Evolutionary conservation across 1,140 invertebrate genomes (phyloP), one percentile per base, ranked within the genome.

Genomic region (Macrobrachium nipponense): DNA sequence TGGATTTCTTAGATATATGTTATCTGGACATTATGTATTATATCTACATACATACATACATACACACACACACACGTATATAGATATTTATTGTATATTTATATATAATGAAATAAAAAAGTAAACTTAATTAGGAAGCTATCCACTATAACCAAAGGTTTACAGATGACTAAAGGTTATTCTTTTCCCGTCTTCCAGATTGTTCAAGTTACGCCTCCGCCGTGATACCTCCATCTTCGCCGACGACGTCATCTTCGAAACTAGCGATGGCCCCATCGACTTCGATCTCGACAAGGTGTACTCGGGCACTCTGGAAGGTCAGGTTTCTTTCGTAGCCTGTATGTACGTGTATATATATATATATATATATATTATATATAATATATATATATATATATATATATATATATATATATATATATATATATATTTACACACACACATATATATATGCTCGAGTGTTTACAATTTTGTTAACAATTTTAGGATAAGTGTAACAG

Each of bases 221-320:
- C 94, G 94, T 44, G 95, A 97, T 90, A 92, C 92, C 84, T 93
- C 92, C 76, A 92, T 97, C 84, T 97, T 97, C 91, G 93, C 95
- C 77, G 93, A 95, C 43, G 95, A 96, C 90, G 95, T 94, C 43
- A 92, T 95, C 89, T 96, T 98, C 90, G 96, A 97, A 90, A 94
- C 94, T 59, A 94, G 94, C 12, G 90, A 92, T 61, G 95, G 95
- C 15, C 93, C 93, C 60, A 91, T 97, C 87, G 91, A 93, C 88
- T 96, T 95, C 91, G 95, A 96, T 91, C 93, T 94, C 43, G 93
- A 92, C 61, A 94, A 95, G 89, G 94, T 95, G 83, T 97, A 96
- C 90, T 93, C 93, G 20, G 96, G 96, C 89, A 94, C 93, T 68
- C 92, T 97, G 87, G 94, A 96, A 93, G 96, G 96, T 95, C 91